Conservation (phyloP, 2,888 invertebrate genomes). For the Cephus pygmeus region DNA sequence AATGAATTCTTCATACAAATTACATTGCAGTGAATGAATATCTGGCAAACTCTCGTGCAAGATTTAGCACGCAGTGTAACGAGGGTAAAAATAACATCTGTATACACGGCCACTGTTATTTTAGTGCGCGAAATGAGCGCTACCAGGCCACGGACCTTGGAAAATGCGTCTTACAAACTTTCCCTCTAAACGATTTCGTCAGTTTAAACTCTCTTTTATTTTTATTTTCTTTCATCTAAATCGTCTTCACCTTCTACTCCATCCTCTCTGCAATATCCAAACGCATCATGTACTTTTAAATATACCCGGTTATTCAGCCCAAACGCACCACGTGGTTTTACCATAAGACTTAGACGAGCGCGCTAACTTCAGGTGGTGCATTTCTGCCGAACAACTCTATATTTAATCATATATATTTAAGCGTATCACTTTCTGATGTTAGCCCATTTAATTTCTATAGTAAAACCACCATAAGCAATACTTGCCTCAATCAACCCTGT, state of each 20-base stretch:
- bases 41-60: not conserved
- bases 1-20: not conserved
- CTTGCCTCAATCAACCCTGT: not conserved
- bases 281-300: too few species aligned
- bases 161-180: not conserved
- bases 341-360: too few species aligned
- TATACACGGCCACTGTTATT: not conserved
- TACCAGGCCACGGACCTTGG: not conserved
- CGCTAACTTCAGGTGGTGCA: too few species aligned
- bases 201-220: not conserved
- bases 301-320: too few species aligned
- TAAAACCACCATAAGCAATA: not conserved
- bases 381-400: too few species aligned
- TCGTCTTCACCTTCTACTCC: too few species aligned
- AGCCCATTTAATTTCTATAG: not conserved
- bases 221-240: not conserved
- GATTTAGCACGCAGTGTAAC: not conserved
- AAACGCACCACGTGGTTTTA: too few species aligned
- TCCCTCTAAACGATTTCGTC: not conserved
- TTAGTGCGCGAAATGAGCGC: not conserved
- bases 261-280: too few species aligned
- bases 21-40: not conserved
- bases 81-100: not conserved
- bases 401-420: too few species aligned
- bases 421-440: too few species aligned